Conservation (phyloP, 1,140 invertebrate genomes). For the Chrysomallon squamiferum region DNA sequence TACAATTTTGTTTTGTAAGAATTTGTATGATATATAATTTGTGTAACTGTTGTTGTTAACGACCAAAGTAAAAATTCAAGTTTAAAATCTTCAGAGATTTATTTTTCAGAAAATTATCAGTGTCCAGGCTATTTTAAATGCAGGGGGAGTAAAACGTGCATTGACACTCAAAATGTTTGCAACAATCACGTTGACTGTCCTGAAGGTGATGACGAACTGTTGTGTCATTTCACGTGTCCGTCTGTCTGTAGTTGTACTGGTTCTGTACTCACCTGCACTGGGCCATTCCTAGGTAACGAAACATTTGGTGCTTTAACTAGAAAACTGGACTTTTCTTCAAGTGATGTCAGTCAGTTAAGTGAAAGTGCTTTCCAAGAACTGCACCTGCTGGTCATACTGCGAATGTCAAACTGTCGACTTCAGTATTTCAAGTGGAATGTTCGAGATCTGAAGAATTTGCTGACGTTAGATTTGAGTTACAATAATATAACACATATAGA, state of each 20-base stretch:
- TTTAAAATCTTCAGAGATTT: too few relatives aligned
- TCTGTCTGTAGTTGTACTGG: slow-evolving; percentile 21
- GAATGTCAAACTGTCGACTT: neutral
- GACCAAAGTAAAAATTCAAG: too few relatives aligned
- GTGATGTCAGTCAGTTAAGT: neutral
- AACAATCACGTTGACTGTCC: slow-evolving; percentile 14
- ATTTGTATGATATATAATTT: too few relatives aligned
- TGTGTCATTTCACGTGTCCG: slow-evolving; percentile 51
- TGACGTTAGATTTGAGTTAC: slow-evolving; percentile 9
- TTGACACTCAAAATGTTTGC: slow-evolving; percentile 3
- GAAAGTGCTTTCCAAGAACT: neutral
- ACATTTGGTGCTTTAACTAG: neutral
- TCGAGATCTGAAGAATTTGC: neutral
- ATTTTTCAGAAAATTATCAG: neutral
- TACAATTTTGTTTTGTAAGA: too few relatives aligned
- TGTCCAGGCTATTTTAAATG: slow-evolving; percentile 17
- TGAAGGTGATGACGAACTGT: slow-evolving; percentile 13
- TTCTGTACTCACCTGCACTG: slow-evolving; percentile 3
- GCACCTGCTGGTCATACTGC: neutral
- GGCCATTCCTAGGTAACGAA: neutral
- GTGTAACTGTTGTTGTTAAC: too few relatives aligned
- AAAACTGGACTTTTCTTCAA: neutral
- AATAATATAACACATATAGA: slow-evolving; percentile 2
- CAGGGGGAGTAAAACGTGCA: slow-evolving; percentile 1
- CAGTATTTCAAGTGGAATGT: neutral